These are phyloP conservation scores for Calidris pygmaea DNA, from an alignment of 2,113 vertebrate genomes.

Conservation along the genomic window DNA sequence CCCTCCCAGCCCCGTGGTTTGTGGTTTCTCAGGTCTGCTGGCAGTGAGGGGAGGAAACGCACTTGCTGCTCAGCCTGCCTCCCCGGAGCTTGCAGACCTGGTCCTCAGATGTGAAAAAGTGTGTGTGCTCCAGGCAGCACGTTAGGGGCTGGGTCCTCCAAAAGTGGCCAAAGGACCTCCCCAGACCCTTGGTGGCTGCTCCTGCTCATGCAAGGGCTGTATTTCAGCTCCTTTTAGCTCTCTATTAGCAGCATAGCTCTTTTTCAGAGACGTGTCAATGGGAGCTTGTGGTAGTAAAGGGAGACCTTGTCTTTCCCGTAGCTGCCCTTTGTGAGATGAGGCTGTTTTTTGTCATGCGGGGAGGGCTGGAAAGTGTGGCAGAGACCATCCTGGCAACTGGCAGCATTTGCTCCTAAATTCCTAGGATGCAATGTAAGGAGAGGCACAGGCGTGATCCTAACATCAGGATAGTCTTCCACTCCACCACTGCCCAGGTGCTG, in stretches of 20 bases:
- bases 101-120: not conserved
- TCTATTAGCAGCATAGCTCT: not conserved
- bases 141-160: not conserved
- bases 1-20: slow-evolving; percentile 15
- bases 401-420: not conserved
- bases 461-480: not conserved
- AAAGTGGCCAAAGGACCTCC: not conserved
- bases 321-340: not conserved
- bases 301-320: not conserved
- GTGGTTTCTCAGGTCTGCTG: slow-evolving; percentile 58
- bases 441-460: not conserved
- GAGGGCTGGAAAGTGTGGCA: not conserved
- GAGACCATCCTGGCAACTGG: not conserved
- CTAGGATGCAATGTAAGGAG: not conserved
- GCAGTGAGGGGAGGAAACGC: slow-evolving; percentile 13
- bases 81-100: not conserved
- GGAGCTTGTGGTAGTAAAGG: not conserved
- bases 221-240: not conserved
- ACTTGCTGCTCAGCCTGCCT: not conserved
- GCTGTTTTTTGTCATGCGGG: not conserved
- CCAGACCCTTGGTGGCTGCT: not conserved
- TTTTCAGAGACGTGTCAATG: not conserved
- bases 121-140: rapidly evolving
- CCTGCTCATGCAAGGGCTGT: rapidly evolving
- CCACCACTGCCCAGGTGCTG: not conserved